Conservation (phyloP, 2,888 invertebrate genomes). For the Phymatocera aterrima region DNA sequence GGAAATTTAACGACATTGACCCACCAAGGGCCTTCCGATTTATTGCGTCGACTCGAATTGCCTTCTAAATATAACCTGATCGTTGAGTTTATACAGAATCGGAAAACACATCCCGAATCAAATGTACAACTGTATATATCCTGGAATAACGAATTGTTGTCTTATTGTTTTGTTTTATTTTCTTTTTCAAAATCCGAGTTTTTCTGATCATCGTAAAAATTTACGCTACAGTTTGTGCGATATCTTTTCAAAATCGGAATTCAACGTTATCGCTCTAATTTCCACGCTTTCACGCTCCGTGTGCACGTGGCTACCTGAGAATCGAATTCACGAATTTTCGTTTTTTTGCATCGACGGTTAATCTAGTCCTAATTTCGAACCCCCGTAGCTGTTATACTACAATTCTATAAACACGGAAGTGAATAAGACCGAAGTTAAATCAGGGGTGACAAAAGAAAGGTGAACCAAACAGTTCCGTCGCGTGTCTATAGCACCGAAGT, state of each 20-base stretch:
- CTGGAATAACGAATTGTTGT: neutral
- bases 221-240: too few species aligned
- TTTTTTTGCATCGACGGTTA: neutral
- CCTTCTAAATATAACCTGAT: neutral
- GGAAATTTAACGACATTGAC: conserved; percentile 4
- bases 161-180: neutral
- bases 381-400: too few species aligned
- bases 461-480: too few species aligned
- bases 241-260: too few species aligned
- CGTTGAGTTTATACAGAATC: conserved; percentile 4
- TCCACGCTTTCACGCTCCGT: neutral
- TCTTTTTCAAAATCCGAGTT: neutral
- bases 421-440: too few species aligned
- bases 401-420: too few species aligned
- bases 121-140: neutral
- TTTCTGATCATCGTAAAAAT: too few species aligned
- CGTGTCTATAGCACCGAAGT: too few species aligned
- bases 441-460: too few species aligned
- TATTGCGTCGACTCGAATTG: neutral
- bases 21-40: neutral
- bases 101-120: neutral
- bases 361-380: too few species aligned
- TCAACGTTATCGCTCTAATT: too few species aligned
- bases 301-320: neutral
- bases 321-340: too few species aligned